Percentiles rank a stretch among this genome's conserved stretches.
These are phyloP conservation scores for Dione juno DNA, from an alignment of 2,888 invertebrate genomes.

Conservation along the genomic window DNA sequence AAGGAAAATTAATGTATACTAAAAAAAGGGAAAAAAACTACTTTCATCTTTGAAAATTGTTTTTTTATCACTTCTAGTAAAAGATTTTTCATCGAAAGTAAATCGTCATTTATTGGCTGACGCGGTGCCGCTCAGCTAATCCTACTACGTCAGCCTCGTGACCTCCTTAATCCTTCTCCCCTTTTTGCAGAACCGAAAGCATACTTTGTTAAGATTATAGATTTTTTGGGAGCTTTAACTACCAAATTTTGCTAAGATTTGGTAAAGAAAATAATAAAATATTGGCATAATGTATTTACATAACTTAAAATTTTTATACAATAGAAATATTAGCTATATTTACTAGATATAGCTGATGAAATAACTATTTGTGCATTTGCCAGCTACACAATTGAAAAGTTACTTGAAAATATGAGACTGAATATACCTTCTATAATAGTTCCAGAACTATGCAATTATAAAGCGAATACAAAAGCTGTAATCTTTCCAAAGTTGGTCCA, in stretches of 20 bases:
- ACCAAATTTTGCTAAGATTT: conserved; percentile 34
- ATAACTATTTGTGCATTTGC: not conserved
- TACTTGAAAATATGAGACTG: not conserved
- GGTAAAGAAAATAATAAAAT: not conserved
- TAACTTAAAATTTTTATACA: too few relatives aligned
- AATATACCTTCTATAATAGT: not conserved
- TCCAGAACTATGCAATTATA: conserved; percentile 13
- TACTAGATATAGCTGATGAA: not conserved
- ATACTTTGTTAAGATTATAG: conserved; percentile 65
- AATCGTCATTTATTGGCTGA: conserved; percentile 74
- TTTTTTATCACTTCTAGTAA: conserved; percentile 49
- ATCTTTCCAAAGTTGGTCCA: conserved; percentile 26
- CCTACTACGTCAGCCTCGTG: conserved; percentile 76
- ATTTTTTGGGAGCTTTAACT: conserved; percentile 54
- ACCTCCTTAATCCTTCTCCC: conserved; percentile 77
- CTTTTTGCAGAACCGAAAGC: conserved; percentile 64
- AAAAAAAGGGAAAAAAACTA: too few relatives aligned
- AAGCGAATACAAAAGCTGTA: conserved; percentile 21
- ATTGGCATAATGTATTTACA: not conserved
- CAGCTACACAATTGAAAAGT: not conserved
- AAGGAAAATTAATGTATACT: too few relatives aligned
- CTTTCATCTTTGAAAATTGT: not conserved
- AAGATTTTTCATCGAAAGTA: conserved; percentile 47
- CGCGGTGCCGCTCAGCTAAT: conserved; percentile 67
- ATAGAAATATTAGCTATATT: too few relatives aligned